Evolutionary conservation across 2,113 vertebrate species (phyloP).

Genomic region (Trichechus manatus): DNA sequence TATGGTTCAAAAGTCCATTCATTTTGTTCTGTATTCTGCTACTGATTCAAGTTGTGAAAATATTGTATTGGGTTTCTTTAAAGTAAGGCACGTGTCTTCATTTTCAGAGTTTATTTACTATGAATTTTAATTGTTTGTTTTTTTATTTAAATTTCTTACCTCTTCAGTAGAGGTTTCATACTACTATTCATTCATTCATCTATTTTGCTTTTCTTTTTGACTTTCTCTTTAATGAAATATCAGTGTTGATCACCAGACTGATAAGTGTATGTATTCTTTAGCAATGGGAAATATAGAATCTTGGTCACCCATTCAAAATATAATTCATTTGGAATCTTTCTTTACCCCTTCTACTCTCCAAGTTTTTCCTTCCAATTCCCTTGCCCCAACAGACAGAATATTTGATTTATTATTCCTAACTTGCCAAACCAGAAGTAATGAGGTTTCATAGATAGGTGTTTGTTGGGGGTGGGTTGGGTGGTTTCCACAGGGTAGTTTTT

Average conservation of each 20-base stretch:
- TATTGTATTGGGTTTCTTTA: constrained; percentile 36
- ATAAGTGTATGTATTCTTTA: constrained; percentile 45
- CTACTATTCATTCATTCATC: constrained; percentile 36
- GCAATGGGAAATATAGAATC: constrained; percentile 19
- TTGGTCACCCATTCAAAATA: constrained; percentile 32
- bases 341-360: constrained; percentile 4
- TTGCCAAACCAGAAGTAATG: constrained; percentile 61
- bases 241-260: constrained; percentile 30
- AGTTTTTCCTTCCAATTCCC: constrained; percentile 33
- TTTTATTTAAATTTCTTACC: constrained; percentile 52
- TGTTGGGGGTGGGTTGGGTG: background rate
- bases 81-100: constrained; percentile 44
- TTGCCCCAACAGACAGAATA: constrained; percentile 1
- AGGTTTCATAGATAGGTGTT: constrained; percentile 54
- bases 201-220: constrained; percentile 28
- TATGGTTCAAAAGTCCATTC: constrained; percentile 23
- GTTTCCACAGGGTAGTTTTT: constrained; percentile 60
- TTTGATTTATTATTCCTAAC: constrained; percentile 23
- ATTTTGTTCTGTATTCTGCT: constrained; percentile 31
- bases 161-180: constrained; percentile 3
- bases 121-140: constrained; percentile 44
- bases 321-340: constrained; percentile 57
- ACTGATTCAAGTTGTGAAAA: constrained; percentile 45
- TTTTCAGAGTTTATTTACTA: constrained; percentile 50
- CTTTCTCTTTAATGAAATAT: constrained; percentile 49